Evolutionary conservation across 2,113 vertebrate genomes (phyloP).

Genomic region (Rattus rattus): DNA sequence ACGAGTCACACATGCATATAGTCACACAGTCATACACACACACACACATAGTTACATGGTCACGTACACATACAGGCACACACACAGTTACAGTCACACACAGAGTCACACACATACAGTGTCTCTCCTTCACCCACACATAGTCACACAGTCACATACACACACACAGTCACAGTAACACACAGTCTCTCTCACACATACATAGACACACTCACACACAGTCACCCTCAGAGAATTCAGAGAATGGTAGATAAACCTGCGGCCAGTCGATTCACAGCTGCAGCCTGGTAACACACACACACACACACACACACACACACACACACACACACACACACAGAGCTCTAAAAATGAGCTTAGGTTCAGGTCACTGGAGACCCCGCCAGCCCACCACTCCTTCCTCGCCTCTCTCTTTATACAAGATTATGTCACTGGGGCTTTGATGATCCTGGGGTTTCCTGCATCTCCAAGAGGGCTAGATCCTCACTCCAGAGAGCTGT

Average conservation of each 20-base stretch:
- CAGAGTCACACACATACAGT: too few relatives aligned
- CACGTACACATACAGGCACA: too few relatives aligned
- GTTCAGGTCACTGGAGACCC: background rate
- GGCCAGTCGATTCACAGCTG: background rate
- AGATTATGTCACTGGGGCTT: slow-evolving; percentile 17
- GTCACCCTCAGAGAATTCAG: background rate
- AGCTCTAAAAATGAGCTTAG: background rate
- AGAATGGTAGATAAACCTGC: background rate
- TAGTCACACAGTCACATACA: too few relatives aligned
- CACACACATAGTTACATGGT: too few relatives aligned
- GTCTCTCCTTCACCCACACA: too few relatives aligned
- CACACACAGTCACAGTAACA: background rate
- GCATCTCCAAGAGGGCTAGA: background rate
- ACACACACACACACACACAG: too few relatives aligned
- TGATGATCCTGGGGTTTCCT: slow-evolving; percentile 39
- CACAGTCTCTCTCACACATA: background rate
- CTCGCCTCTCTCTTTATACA: background rate
- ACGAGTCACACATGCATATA: too few relatives aligned
- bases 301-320: too few relatives aligned
- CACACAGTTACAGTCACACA: too few relatives aligned
- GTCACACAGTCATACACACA: too few relatives aligned
- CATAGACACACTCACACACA: fast-evolving
- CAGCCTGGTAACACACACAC: fast-evolving
- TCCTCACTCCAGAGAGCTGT: fast-evolving
- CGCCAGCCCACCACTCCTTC: too few relatives aligned